Evolutionary conservation across 2,113 vertebrate genomes (phyloP), one percentile per base, ranked within the genome.

Genomic region (Hemiprocne comata): DNA sequence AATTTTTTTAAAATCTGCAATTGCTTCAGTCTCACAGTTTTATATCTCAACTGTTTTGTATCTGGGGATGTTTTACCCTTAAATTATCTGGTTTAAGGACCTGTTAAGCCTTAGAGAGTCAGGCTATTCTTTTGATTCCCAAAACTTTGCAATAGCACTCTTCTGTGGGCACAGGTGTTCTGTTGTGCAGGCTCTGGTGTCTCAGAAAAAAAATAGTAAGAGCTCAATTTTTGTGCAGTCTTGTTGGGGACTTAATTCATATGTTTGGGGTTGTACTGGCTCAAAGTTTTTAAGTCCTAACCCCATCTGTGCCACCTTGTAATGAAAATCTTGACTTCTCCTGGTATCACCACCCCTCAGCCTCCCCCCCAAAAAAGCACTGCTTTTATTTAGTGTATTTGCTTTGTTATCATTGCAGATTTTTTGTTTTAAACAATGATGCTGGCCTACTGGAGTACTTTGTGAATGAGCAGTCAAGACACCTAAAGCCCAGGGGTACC

Each of bases 371-470:
- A 26, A 55, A 29, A 19, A 9, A 23, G 17, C 3, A 4, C 17
- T 72, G 51, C 3, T 61, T 82, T 75, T 60, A 57, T 91, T 48
- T 83, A 83, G 23, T 67, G 18, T 62, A 13, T 84, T 69, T 80
- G 4, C 55, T 82, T 80, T 85, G 18, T 71, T 76, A 42, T 90
- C 23, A 2, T 89, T 97, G 34, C 96, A 99, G 99, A 79, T 99
- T 99, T 98, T 99, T 99, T 96, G 99, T 99, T 73, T 97, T 99
- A 78, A 99, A 99, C 97, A 99, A 99, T 33, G 99, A 99, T 78
- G 98, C 98, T 40, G 99, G 99, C 60, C 77, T 99, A n/a, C 93
- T 99, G 98, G 99, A 99, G 96, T 99, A 99, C 94, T 99, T 99
- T 95, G 99, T 99, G 82, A 99, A 99, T 54, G 99, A 99, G 94